Evolutionary conservation across 23 tunicate species (phyloP).

Genomic region (Halocynthia roretzi): DNA sequence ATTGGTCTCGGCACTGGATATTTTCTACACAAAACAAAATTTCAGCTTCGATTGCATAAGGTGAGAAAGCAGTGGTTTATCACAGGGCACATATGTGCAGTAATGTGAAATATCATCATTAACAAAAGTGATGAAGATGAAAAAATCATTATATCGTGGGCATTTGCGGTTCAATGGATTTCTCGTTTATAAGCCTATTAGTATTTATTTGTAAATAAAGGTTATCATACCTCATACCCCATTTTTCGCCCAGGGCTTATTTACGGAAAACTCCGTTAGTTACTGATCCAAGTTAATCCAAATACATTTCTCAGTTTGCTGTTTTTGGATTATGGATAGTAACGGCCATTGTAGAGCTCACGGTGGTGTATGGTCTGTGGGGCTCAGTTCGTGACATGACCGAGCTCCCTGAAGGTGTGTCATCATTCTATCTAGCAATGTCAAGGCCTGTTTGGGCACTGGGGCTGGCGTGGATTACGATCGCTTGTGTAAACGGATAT

Average conservation of each 20-base stretch:
- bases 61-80: constrained; percentile 5
- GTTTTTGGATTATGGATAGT: constrained; percentile 29
- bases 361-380: constrained; percentile 41
- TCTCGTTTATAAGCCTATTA: too few relatives aligned
- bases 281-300: too few relatives aligned
- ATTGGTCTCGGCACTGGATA: constrained; percentile 81
- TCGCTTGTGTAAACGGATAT: constrained; percentile 75
- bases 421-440: constrained; percentile 51
- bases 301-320: too few relatives aligned
- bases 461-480: constrained; percentile 64
- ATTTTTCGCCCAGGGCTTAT: too few relatives aligned
- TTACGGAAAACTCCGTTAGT: too few relatives aligned
- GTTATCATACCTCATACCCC: too few relatives aligned
- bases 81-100: too few relatives aligned
- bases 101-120: too few relatives aligned
- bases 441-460: constrained; percentile 60
- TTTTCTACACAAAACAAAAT: constrained; percentile 25
- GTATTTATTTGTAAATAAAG: too few relatives aligned
- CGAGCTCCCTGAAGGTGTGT: constrained; percentile 15
- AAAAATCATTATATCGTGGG: too few relatives aligned
- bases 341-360: constrained; percentile 22
- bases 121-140: too few relatives aligned
- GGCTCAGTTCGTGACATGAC: constrained; percentile 13
- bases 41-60: constrained; percentile 45
- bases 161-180: too few relatives aligned